phyloP scores from a whole-genome alignment of 2,888 invertebrate genomes.

The Asteroscopus sphinx region DNA sequence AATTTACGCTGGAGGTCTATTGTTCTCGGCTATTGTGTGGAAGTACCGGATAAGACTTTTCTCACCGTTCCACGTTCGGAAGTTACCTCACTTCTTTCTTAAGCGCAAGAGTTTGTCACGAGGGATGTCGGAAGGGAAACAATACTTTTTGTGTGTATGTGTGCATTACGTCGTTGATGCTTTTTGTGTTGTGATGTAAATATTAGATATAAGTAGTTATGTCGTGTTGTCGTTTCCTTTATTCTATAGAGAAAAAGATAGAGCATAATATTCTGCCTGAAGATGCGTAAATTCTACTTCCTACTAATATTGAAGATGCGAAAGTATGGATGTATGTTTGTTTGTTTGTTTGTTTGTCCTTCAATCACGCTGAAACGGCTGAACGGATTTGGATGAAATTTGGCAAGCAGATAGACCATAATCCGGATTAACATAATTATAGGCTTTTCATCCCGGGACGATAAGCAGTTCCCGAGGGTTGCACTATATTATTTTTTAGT shows the following conservation, averaged over 20 bases:
- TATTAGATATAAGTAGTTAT: neutral
- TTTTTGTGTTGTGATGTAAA: constrained; percentile 27
- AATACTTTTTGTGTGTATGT: constrained; percentile 41
- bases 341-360: too few relatives aligned
- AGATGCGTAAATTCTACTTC: neutral
- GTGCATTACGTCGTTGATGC: constrained; percentile 30
- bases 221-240: constrained; percentile 3
- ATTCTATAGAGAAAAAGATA: constrained; percentile 6
- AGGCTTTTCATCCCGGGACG: too few relatives aligned
- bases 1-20: constrained; percentile 42
- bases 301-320: too few relatives aligned
- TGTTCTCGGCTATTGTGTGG: constrained; percentile 52
- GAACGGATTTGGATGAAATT: too few relatives aligned
- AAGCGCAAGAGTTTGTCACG: constrained; percentile 40
- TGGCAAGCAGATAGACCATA: too few relatives aligned
- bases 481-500: too few relatives aligned
- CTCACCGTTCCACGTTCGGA: constrained; percentile 60
- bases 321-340: too few relatives aligned
- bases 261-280: neutral
- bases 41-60: constrained; percentile 54
- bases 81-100: constrained; percentile 60
- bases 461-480: too few relatives aligned
- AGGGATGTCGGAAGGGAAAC: constrained; percentile 53
- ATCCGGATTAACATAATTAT: too few relatives aligned
- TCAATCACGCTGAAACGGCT: too few relatives aligned